phyloP scores from a whole-genome alignment of 2,797 vertebrate species.

The Xiphorhynchus erythropygius region DNA sequence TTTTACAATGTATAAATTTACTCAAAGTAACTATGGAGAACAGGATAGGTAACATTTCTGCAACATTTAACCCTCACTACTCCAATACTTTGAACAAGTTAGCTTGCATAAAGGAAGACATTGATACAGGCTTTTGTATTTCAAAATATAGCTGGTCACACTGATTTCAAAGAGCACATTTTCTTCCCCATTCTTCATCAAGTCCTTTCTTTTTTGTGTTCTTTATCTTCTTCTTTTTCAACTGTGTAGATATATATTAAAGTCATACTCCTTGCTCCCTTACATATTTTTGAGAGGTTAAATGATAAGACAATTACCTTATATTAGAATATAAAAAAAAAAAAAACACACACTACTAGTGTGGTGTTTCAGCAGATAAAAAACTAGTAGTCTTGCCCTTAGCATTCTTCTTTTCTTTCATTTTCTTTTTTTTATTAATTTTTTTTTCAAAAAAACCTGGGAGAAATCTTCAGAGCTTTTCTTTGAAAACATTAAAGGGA shows the following conservation, averaged over 20 bases:
- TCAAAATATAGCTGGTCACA: not conserved
- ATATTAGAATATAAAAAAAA: not conserved
- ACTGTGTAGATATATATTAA: not conserved
- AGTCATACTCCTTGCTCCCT: not conserved
- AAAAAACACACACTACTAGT: rapidly evolving
- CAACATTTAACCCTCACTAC: not conserved
- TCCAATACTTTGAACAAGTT: not conserved
- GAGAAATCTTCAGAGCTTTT: too few relatives aligned
- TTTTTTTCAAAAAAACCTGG: too few relatives aligned
- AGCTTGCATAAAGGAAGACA: not conserved
- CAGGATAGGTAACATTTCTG: not conserved
- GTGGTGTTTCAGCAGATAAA: not conserved
- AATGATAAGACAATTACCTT: not conserved
- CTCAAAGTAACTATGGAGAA: not conserved
- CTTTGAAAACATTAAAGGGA: too few relatives aligned
- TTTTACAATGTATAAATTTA: not conserved
- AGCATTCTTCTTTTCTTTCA: rapidly evolving
- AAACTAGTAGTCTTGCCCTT: not conserved
- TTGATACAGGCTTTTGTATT: not conserved
- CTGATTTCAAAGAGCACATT: not conserved
- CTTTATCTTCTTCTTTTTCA: not conserved
- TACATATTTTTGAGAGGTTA: not conserved
- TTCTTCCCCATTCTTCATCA: not conserved
- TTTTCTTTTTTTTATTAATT: too few relatives aligned
- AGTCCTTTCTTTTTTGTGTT: not conserved